Conservation (phyloP, 2,888 invertebrate genomes). For the Hirtodrosophila cameraria region DNA sequence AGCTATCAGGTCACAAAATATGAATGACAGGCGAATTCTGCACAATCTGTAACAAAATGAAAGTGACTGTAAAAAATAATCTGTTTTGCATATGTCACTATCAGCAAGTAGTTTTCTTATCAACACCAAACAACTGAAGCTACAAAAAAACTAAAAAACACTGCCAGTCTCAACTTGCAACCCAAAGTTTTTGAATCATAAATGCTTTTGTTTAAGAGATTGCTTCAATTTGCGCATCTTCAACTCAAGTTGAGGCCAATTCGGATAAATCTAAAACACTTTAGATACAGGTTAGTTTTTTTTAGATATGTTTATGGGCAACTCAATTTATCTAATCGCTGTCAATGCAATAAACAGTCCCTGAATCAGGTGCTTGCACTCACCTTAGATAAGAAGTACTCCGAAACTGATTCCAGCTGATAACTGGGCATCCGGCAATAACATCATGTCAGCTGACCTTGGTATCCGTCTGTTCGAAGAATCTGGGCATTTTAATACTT, state of each 20-base stretch:
- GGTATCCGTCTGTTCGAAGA: not conserved
- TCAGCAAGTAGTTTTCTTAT: slow-evolving; percentile 21
- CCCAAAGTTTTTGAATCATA: not conserved
- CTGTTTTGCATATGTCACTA: slow-evolving; percentile 19
- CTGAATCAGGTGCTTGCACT: not conserved
- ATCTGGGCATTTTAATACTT: too few species aligned
- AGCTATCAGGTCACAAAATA: not conserved
- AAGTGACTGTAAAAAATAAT: not conserved
- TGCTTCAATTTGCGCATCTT: not conserved
- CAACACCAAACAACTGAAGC: not conserved
- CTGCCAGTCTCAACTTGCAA: slow-evolving; percentile 3
- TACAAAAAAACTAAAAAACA: not conserved
- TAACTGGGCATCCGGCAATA: slow-evolving; percentile 7
- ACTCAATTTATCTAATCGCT: slow-evolving; percentile 36
- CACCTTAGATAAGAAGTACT: slow-evolving; percentile 8
- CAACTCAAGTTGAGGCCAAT: not conserved
- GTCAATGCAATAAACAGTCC: slow-evolving; percentile 19
- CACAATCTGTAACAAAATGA: not conserved
- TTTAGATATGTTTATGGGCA: slow-evolving; percentile 3
- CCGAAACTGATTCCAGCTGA: slow-evolving; percentile 21
- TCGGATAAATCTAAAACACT: not conserved
- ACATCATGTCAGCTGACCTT: slow-evolving; percentile 23
- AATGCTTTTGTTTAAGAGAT: slow-evolving; percentile 6
- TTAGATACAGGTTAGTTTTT: slow-evolving; percentile 32
- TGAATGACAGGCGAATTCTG: not conserved